A percentile compares a stretch with the other conserved stretches of the same genome.
Conservation (phyloP, 2,797 vertebrate species). For the Pseudopleuronectes americanus region DNA sequence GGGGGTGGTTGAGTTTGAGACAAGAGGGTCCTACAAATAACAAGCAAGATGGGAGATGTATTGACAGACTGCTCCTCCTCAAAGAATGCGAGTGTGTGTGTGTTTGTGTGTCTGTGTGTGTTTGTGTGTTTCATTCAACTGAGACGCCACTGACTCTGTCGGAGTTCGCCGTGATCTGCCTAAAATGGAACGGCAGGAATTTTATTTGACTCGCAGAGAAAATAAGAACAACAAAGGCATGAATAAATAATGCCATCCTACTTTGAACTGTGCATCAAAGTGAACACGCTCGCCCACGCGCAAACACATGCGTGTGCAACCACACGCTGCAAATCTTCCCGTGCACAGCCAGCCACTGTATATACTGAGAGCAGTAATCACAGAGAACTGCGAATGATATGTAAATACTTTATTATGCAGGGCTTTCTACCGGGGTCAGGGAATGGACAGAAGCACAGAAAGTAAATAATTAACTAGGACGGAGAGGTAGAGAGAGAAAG, state of each 20-base stretch:
- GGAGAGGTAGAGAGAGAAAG: slow-evolving; percentile 1
- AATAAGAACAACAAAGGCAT: slow-evolving; percentile 85
- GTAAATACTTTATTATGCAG: slow-evolving; percentile 59
- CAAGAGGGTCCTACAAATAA: slow-evolving; percentile 59
- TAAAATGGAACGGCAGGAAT: slow-evolving; percentile 76
- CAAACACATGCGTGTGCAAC: slow-evolving; percentile 14
- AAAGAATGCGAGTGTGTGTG: not conserved
- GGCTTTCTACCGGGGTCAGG: slow-evolving; percentile 47
- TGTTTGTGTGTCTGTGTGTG: not conserved
- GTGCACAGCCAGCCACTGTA: slow-evolving; percentile 47
- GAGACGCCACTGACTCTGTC: slow-evolving; percentile 58
- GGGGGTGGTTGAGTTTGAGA: slow-evolving; percentile 17
- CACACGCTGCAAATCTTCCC: slow-evolving; percentile 33
- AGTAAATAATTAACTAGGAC: slow-evolving; percentile 49
- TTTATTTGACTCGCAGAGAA: slow-evolving; percentile 69
- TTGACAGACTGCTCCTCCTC: slow-evolving; percentile 61
- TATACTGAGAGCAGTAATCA: slow-evolving; percentile 57
- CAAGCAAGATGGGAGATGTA: slow-evolving; percentile 46
- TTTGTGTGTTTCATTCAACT: slow-evolving; percentile 43
- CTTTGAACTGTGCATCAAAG: slow-evolving; percentile 85
- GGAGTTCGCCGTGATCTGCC: slow-evolving; percentile 65
- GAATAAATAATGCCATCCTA: slow-evolving; percentile 83
- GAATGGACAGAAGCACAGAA: slow-evolving; percentile 44
- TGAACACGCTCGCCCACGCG: slow-evolving; percentile 62
- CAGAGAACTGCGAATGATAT: slow-evolving; percentile 50